phyloP scores from a whole-genome alignment of 2,797 vertebrate genomes.

The Iguana delicatissima region DNA sequence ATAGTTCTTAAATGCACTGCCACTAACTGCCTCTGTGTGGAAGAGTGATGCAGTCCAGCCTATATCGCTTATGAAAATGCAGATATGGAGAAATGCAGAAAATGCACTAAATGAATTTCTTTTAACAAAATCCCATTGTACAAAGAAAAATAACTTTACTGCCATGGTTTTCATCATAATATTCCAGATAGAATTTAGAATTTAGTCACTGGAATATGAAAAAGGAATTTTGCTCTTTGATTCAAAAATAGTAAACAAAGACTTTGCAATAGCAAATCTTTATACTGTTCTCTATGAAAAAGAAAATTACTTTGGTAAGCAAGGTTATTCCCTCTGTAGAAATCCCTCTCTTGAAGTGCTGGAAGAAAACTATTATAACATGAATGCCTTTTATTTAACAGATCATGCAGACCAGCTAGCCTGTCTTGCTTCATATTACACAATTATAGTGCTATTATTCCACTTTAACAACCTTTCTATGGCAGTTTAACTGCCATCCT shows the following conservation, averaged over 20 bases:
- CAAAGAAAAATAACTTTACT: neutral
- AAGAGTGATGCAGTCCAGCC: neutral
- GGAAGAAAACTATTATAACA: neutral
- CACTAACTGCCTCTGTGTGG: too few relatives aligned
- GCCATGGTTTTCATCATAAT: neutral
- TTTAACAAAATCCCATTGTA: slow-evolving; percentile 4
- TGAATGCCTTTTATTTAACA: neutral
- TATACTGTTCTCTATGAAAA: neutral
- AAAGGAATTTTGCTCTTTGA: neutral
- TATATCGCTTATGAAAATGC: neutral
- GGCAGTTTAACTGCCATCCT: too few relatives aligned
- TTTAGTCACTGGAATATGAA: neutral
- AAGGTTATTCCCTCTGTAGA: neutral
- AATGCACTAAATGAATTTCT: neutral
- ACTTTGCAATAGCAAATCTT: slow-evolving; percentile 1
- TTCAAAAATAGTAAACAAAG: rapidly evolving
- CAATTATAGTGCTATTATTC: too few relatives aligned
- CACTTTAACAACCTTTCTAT: too few relatives aligned
- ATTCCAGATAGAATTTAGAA: neutral
- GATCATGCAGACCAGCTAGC: neutral
- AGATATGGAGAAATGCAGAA: too few relatives aligned
- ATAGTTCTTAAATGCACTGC: neutral
- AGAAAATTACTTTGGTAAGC: slow-evolving; percentile 6
- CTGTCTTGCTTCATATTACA: neutral
- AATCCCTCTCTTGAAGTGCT: neutral